Percentiles rank a stretch among this genome's conserved stretches.
Conservation (phyloP, 2,888 invertebrate species). For the Zonitis immaculata region DNA sequence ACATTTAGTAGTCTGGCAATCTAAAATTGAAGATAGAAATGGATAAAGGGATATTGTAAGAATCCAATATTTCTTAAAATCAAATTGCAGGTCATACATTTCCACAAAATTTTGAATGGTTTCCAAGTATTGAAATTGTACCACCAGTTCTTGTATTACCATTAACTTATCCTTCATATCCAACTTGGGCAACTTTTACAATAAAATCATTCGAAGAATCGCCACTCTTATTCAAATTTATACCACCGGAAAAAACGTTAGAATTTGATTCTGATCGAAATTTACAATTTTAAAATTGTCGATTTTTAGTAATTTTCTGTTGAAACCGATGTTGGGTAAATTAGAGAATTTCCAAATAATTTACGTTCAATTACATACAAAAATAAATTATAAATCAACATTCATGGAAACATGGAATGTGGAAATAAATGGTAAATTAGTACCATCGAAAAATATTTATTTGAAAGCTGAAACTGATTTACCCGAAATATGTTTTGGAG, state of each 20-base stretch:
- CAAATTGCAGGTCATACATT: constrained; percentile 36
- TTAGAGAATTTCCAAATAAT: constrained; percentile 45
- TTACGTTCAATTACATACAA: constrained; percentile 42
- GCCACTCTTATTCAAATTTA: constrained; percentile 47
- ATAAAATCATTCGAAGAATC: constrained; percentile 44
- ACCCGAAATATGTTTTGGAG: constrained; percentile 39
- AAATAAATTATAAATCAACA: constrained; percentile 28
- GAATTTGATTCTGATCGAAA: constrained; percentile 1
- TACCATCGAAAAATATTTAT: constrained; percentile 39
- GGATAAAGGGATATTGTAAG: too few relatives aligned
- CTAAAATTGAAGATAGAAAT: too few relatives aligned
- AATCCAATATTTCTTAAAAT: background rate
- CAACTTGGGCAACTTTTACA: constrained; percentile 39
- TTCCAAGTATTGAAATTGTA: constrained; percentile 31
- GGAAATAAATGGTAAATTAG: constrained; percentile 44
- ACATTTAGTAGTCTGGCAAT: too few relatives aligned
- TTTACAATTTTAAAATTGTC: constrained; percentile 3
- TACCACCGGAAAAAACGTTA: constrained; percentile 45
- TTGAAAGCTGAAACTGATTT: constrained; percentile 46
- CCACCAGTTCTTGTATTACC: constrained; percentile 35
- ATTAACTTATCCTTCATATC: constrained; percentile 29
- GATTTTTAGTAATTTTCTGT: constrained; percentile 38
- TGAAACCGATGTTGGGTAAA: constrained; percentile 49
- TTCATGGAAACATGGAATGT: constrained; percentile 49
- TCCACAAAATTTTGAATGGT: constrained; percentile 33